Evolutionary conservation across 92 coral and sea anemone genomes (phyloP), one percentile per base, ranked within the genome.

Genomic region (Meandrina meandrites): DNA sequence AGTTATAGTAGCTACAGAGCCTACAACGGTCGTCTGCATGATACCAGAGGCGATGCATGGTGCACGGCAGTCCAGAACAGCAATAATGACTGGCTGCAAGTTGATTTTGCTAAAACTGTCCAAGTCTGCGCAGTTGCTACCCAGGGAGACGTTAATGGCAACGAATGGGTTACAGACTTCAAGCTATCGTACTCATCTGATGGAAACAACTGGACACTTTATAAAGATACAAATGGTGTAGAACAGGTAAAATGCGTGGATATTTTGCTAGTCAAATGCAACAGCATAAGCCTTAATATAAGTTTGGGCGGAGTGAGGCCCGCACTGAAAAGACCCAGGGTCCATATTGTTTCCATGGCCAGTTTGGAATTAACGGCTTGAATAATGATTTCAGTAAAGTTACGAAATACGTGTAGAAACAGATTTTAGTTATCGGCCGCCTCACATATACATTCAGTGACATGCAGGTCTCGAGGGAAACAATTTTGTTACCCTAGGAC

Each of bases 91-190:
- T 31, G 81, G 66, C 67, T 78, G 17, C 45, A 54, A 18, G 42
- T 78, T 19, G 67, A 51, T 12, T 57, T 78, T 10, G 42, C 36
- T 35, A 48, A 34, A 34, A 51, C 1, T 53, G n/a, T 78, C 30
- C 24, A 78, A 31, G 32, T 78, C 3, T 78, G 81, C 50, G 67
- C 64, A 18, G 42, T 78, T 32, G 81, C 67, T 3, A 53, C 81
- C 7, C 81, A 78, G 67, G 81, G 81, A 7, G 35, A 31, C 8
- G 45, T 9, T 4, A 27, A 18, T 17, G 24, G 24, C 6, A 16
- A 51, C 53, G 64, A 30, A 28, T 54, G 81, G 68, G 67, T 78
- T 16, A 34, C 68, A 2, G 57, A 28, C 17, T 78, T 78, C 68
- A 78, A 30, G 47, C 27, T 78, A 3, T 28, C 7, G 6, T 31